phyloP scores from a whole-genome alignment of 2,797 vertebrate genomes.

The Allobates femoralis region DNA sequence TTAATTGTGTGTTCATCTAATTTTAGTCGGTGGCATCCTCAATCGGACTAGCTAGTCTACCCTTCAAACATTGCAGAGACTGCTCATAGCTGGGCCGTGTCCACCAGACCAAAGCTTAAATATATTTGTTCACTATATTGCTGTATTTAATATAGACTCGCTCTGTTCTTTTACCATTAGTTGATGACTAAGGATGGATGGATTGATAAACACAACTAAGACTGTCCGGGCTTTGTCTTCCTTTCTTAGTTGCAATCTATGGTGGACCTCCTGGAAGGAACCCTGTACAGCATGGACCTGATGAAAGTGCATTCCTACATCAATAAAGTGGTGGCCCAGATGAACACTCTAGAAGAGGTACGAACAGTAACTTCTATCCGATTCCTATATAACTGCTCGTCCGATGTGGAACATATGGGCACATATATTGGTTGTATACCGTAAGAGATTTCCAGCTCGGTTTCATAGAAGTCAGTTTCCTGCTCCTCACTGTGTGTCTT shows the following conservation, averaged over 20 bases:
- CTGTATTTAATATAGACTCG: not conserved
- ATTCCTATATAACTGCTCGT: not conserved
- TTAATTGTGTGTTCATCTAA: no score
- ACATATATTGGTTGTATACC: not conserved
- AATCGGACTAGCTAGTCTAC: no score
- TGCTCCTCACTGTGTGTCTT: not conserved
- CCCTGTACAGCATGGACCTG: constrained; percentile 94
- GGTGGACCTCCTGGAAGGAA: constrained; percentile 94
- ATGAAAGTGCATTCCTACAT: constrained; percentile 96
- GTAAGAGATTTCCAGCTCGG: not conserved
- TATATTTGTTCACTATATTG: not conserved
- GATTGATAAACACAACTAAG: not conserved
- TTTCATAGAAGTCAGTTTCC: not conserved
- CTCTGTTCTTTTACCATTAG: not conserved
- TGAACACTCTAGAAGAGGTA: constrained; percentile 96
- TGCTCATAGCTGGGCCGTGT: not conserved
- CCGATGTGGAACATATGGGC: not conserved
- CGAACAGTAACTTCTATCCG: constrained; percentile 28
- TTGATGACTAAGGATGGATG: not conserved
- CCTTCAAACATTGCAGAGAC: not conserved
- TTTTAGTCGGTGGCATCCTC: no score
- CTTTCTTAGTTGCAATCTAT: constrained; percentile 89
- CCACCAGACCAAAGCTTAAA: not conserved
- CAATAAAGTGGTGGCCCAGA: constrained; percentile 91
- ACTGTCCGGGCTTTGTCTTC: not conserved